These are phyloP conservation scores for Drosophila malerkotliana DNA, from an alignment of 1,140 invertebrate species.

Conservation along the genomic window DNA sequence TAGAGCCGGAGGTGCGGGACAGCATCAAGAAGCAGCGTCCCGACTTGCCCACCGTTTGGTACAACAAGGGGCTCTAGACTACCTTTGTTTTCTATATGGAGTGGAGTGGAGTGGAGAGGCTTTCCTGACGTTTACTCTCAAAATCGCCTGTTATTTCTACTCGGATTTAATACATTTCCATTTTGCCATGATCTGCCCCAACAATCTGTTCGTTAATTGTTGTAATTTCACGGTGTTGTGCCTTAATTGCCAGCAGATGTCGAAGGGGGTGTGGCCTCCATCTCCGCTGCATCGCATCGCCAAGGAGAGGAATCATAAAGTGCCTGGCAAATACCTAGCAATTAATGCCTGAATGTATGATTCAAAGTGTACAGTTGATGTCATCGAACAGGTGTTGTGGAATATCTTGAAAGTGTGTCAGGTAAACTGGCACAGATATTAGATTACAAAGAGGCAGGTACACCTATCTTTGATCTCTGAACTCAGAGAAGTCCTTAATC, in stretches of 20 bases:
- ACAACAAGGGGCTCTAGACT: conserved; percentile 86
- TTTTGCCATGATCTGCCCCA: conserved; percentile 67
- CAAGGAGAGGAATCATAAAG: not conserved
- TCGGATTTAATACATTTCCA: conserved; percentile 63
- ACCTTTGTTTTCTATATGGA: not conserved
- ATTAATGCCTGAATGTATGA: conserved; percentile 18
- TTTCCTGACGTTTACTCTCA: not conserved
- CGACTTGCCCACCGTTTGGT: conserved; percentile 85
- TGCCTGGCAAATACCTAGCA: conserved; percentile 21
- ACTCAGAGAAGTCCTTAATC: not conserved
- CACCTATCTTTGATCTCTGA: conserved; percentile 9
- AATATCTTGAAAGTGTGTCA: conserved; percentile 26
- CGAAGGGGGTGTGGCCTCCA: conserved; percentile 16
- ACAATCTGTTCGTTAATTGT: conserved; percentile 77
- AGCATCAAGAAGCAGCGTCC: conserved; percentile 84
- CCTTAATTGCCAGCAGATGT: conserved; percentile 35
- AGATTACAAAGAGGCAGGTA: not conserved
- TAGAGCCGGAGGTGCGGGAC: conserved; percentile 87
- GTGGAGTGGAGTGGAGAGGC: no score
- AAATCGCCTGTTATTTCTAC: no score
- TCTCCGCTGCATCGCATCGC: not conserved
- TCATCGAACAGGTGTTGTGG: conserved; percentile 36
- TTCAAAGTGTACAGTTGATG: conserved; percentile 19
- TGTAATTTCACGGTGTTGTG: conserved; percentile 59
- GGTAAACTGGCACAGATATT: conserved; percentile 1